Percentiles rank a stretch among this genome's conserved stretches.
These are phyloP conservation scores for Hipposideros larvatus DNA, from an alignment of 2,797 vertebrate genomes.

Conservation along the genomic window DNA sequence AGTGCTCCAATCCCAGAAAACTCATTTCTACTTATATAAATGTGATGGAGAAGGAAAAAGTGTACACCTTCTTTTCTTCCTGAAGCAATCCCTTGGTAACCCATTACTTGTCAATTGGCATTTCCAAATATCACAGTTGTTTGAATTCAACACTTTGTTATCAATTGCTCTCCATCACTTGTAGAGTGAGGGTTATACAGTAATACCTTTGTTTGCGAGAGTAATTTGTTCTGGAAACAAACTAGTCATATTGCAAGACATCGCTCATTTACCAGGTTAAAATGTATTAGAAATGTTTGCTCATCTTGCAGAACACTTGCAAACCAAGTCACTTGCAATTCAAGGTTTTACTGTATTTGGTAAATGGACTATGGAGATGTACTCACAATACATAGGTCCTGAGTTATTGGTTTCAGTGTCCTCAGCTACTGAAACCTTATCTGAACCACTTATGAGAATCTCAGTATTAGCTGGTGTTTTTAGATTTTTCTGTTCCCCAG, in stretches of 20 bases:
- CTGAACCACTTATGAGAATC: neutral
- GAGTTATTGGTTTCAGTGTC: neutral
- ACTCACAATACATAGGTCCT: neutral
- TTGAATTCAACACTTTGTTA: neutral
- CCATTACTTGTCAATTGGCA: neutral
- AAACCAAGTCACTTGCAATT: no score
- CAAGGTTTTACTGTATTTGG: neutral
- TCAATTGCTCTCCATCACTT: neutral
- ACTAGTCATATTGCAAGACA: no score
- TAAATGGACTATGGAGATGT: neutral
- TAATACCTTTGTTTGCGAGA: no score
- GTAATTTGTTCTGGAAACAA: no score
- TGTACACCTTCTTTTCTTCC: neutral
- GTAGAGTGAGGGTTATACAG: neutral
- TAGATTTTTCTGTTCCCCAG: neutral
- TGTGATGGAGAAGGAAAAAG: neutral
- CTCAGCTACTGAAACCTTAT: neutral
- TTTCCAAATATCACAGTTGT: neutral
- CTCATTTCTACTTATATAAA: neutral
- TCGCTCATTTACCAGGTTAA: no score
- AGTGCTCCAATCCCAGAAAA: neutral
- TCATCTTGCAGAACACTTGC: no score
- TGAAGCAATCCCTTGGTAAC: neutral
- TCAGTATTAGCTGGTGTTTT: accelerated
- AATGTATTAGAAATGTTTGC: no score